Percentiles rank a stretch among this genome's conserved stretches.
Evolutionary conservation across 2,113 vertebrate genomes (phyloP).

Genomic region (Panurus biarmicus): DNA sequence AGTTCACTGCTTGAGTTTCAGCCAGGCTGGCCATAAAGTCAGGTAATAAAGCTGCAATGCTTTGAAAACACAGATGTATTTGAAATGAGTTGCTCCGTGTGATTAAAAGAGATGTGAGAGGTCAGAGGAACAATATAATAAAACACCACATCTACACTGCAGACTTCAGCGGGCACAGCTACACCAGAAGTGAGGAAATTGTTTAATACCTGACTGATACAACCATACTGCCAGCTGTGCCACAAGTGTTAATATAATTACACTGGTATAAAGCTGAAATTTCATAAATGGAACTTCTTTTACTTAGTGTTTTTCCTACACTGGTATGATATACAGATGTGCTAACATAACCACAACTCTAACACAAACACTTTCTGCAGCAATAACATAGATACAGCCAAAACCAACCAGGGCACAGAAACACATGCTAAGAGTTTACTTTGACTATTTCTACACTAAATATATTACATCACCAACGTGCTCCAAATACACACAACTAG

Average conservation of each 20-base stretch:
- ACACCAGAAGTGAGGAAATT: background rate
- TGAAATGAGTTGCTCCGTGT: constrained; percentile 9
- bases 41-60: constrained; percentile 44
- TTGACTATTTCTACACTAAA: background rate
- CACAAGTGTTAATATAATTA: background rate
- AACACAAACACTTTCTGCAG: background rate
- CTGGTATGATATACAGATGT: background rate
- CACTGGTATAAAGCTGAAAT: background rate
- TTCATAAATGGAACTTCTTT: background rate
- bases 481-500: background rate
- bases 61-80: constrained; percentile 45
- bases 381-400: background rate
- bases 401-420: background rate
- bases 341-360: background rate
- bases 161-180: background rate
- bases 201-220: background rate
- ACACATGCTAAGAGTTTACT: background rate
- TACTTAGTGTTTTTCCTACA: background rate
- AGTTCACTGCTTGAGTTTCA: constrained; percentile 47
- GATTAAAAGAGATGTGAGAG: constrained; percentile 49
- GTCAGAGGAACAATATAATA: background rate
- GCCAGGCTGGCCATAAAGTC: constrained; percentile 44
- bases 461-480: background rate
- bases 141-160: background rate
- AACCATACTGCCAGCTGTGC: background rate